Evolutionary conservation across 2,888 invertebrate species (phyloP).

Genomic region (Hecatera dysodea): DNA sequence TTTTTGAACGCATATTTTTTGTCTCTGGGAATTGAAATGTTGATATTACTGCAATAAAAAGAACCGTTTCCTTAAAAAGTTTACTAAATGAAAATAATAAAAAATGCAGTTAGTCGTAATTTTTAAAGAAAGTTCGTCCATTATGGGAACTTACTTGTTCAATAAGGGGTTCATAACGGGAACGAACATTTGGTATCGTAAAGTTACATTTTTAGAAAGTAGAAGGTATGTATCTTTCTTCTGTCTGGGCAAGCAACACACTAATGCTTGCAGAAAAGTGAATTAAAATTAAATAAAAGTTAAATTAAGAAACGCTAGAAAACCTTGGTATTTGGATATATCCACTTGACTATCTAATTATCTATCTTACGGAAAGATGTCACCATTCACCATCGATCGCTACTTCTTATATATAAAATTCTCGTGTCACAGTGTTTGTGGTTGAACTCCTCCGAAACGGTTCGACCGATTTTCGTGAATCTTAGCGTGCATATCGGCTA

Average conservation of each 20-base stretch:
- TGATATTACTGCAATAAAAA: background rate
- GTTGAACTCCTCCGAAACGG: too few relatives aligned
- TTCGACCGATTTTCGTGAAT: too few relatives aligned
- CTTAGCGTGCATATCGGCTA: too few relatives aligned
- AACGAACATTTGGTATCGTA: conserved; percentile 25
- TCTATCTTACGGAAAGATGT: too few relatives aligned
- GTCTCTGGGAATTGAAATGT: background rate
- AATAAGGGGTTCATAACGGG: conserved; percentile 34
- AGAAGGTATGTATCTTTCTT: conserved; percentile 2
- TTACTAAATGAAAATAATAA: conserved; percentile 8
- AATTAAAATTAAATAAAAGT: too few relatives aligned
- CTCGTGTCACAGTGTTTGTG: too few relatives aligned
- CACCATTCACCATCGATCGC: too few relatives aligned
- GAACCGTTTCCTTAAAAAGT: background rate
- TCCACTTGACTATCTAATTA: too few relatives aligned
- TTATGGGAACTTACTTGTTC: background rate
- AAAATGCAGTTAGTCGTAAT: background rate
- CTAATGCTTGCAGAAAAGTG: too few relatives aligned
- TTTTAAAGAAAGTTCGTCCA: conserved; percentile 10
- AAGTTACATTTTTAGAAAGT: conserved; percentile 21
- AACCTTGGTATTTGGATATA: too few relatives aligned
- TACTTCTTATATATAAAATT: too few relatives aligned
- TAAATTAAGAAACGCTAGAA: too few relatives aligned
- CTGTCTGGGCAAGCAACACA: background rate
- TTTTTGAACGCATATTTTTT: background rate